Conservation (phyloP, 2,113 vertebrate genomes). For the Trochalopteron elliotii region DNA sequence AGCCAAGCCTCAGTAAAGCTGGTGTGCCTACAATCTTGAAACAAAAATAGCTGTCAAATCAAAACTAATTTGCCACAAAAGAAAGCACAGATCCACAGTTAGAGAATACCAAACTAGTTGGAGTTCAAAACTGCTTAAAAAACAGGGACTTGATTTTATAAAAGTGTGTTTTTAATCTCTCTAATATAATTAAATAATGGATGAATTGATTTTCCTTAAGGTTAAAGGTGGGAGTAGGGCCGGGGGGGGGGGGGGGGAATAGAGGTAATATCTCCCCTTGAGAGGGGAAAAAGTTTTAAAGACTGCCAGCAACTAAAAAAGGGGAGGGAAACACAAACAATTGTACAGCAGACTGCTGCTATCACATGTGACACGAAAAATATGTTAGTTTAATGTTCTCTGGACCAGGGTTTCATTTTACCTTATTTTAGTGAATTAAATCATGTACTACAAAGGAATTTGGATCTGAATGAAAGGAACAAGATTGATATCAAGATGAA, state of each 20-base stretch:
- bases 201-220: background rate
- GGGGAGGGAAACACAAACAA: background rate
- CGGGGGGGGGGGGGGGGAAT: background rate
- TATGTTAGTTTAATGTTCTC: constrained; percentile 6
- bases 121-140: background rate
- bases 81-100: background rate
- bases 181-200: background rate
- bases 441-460: constrained; percentile 30
- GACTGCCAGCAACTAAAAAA: background rate
- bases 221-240: background rate
- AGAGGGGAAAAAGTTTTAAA: background rate
- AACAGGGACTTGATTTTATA: background rate
- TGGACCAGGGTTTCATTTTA: constrained; percentile 36
- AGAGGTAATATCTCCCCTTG: background rate
- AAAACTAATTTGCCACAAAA: constrained; percentile 42
- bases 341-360: background rate
- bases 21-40: constrained; percentile 36
- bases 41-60: constrained; percentile 54
- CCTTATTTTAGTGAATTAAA: constrained; percentile 38
- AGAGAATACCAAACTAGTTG: background rate
- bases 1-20: constrained; percentile 34
- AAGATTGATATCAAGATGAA: constrained; percentile 9
- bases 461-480: constrained; percentile 1
- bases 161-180: constrained; percentile 1
- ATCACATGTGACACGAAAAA: background rate